A percentile compares a stretch with the other conserved stretches of the same genome.
Conservation (phyloP, 2,113 vertebrate species). For the Brachyhypopomus gauderio region DNA sequence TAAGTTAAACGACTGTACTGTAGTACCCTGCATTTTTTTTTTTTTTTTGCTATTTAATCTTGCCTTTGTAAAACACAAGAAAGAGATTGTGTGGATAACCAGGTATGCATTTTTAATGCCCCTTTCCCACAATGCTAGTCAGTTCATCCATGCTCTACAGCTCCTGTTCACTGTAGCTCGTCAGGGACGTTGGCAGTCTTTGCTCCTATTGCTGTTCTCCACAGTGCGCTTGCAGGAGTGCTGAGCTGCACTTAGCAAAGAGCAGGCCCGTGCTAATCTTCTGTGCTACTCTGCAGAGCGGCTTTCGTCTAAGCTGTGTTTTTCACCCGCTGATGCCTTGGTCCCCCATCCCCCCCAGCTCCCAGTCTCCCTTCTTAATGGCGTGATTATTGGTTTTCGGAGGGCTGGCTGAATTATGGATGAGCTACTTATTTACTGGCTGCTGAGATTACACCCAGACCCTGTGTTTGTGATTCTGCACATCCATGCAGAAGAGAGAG, state of each 20-base stretch:
- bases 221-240: background rate
- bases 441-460: slow-evolving; percentile 37
- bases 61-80: background rate
- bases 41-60: background rate
- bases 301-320: background rate
- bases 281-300: slow-evolving; percentile 15
- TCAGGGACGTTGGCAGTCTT: background rate
- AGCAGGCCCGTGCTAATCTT: background rate
- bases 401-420: slow-evolving; percentile 55
- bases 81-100: background rate
- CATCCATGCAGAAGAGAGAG: slow-evolving; percentile 30
- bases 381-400: slow-evolving; percentile 49
- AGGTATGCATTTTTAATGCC: background rate
- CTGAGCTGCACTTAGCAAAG: slow-evolving; percentile 4
- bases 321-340: background rate
- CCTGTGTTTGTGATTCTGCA: slow-evolving; percentile 35
- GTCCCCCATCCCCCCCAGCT: background rate
- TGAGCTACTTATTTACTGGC: slow-evolving; percentile 58
- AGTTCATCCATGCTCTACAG: background rate
- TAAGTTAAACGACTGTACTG: too few relatives aligned
- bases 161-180: background rate
- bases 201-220: slow-evolving; percentile 6
- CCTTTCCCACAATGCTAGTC: background rate
- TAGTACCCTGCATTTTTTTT: background rate
- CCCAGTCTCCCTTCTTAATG: slow-evolving; percentile 36